These are phyloP conservation scores for Bombyx huttoni DNA, from an alignment of 2,888 invertebrate species.

Conservation along the genomic window DNA sequence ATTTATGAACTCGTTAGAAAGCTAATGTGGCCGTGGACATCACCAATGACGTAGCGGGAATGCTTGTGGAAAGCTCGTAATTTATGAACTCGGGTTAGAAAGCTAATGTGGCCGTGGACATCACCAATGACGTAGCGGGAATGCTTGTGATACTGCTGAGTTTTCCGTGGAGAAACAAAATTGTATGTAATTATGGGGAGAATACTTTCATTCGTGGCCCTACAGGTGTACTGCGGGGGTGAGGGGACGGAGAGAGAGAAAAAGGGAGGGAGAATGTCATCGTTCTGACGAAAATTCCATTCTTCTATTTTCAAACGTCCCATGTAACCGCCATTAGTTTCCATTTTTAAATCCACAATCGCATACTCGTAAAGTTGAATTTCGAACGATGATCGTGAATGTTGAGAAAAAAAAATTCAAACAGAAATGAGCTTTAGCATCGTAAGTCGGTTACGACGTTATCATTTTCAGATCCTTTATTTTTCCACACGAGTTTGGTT, in stretches of 20 bases:
- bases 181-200: background rate
- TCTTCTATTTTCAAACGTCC: conserved; percentile 13
- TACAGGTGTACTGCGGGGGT: conserved; percentile 8
- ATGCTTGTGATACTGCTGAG: too few species aligned
- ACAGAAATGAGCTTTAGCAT: background rate
- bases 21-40: background rate
- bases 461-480: background rate
- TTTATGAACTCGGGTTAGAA: too few species aligned
- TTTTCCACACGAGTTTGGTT: background rate
- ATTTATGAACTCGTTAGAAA: background rate
- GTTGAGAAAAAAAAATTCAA: conserved; percentile 1
- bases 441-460: background rate
- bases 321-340: conserved; percentile 5
- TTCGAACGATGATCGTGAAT: conserved; percentile 1
- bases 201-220: conserved; percentile 19
- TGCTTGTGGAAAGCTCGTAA: background rate
- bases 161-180: background rate
- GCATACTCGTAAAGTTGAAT: conserved; percentile 10
- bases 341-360: conserved; percentile 14
- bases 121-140: background rate
- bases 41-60: background rate
- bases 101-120: background rate
- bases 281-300: conserved; percentile 32
- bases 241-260: background rate
- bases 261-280: conserved; percentile 24